A percentile compares a stretch with the other conserved stretches of the same genome.
Evolutionary conservation across 2,888 invertebrate species (phyloP).

Genomic region (Eledona agricola): DNA sequence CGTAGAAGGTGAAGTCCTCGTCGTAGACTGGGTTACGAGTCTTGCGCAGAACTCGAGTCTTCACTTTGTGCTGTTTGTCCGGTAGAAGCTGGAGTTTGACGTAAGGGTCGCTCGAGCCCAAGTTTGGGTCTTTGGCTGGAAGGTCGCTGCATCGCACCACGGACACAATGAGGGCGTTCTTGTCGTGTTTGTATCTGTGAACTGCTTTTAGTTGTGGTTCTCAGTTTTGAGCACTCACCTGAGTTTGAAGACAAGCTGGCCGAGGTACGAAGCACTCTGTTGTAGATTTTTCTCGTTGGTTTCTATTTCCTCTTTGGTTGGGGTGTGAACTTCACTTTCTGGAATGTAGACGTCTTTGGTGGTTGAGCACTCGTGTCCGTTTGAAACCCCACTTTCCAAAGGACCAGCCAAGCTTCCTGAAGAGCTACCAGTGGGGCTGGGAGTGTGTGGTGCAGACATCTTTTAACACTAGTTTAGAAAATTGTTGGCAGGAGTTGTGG

Average conservation of each 20-base stretch:
- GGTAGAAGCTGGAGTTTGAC: constrained; percentile 97
- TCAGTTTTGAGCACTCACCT: constrained; percentile 62
- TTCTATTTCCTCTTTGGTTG: constrained; percentile 67
- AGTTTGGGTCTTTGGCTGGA: constrained; percentile 82
- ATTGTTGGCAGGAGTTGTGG: constrained; percentile 2
- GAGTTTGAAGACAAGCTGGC: constrained; percentile 88
- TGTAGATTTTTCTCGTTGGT: constrained; percentile 68
- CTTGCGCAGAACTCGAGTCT: constrained; percentile 89
- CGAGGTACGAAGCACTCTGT: constrained; percentile 75
- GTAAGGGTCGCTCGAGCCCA: constrained; percentile 93
- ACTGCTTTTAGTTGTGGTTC: background rate
- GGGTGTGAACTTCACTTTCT: constrained; percentile 62
- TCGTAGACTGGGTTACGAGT: constrained; percentile 97
- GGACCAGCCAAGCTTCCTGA: constrained; percentile 56
- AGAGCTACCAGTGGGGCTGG: constrained; percentile 61
- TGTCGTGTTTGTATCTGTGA: constrained; percentile 86
- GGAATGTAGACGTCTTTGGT: constrained; percentile 61
- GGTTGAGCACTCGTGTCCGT: constrained; percentile 52
- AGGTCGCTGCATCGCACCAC: constrained; percentile 90
- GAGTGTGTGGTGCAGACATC: constrained; percentile 61
- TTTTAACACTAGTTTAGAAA: constrained; percentile 36
- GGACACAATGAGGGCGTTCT: constrained; percentile 90
- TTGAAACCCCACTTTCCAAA: constrained; percentile 56
- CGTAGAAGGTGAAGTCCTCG: constrained; percentile 99
- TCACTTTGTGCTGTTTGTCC: constrained; percentile 97